phyloP scores from a whole-genome alignment of 37 sponge, comb jelly and placozoan genomes.

The Eunapius fragilis region DNA sequence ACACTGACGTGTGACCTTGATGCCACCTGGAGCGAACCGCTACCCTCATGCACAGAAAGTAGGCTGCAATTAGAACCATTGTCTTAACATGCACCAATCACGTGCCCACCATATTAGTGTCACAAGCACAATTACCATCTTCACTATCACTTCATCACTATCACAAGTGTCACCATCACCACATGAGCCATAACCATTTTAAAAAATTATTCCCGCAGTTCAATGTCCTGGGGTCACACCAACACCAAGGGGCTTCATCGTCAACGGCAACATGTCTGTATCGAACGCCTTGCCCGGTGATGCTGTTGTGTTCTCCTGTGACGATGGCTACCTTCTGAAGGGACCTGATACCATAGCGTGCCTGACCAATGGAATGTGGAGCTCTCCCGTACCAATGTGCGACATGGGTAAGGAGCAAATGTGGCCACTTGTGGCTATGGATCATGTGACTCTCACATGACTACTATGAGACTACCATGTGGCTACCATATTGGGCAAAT shows the following conservation, averaged over 20 bases:
- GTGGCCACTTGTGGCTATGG: neutral
- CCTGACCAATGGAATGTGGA: slow-evolving; percentile 22
- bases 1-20: slow-evolving; percentile 9
- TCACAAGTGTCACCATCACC: neutral
- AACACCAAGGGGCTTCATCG: neutral
- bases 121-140: too few relatives aligned
- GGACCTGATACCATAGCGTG: slow-evolving; percentile 10
- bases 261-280: neutral
- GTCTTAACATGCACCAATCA: neutral
- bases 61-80: neutral
- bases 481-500: neutral
- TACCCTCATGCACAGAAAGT: slow-evolving; percentile 17
- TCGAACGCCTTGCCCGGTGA: neutral
- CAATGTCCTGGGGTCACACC: neutral
- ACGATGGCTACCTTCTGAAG: slow-evolving; percentile 9
- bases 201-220: neutral
- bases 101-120: too few relatives aligned
- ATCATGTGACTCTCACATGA: neutral
- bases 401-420: neutral
- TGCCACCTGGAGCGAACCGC: slow-evolving; percentile 15
- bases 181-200: neutral
- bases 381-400: slow-evolving; percentile 5
- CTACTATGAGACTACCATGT: neutral
- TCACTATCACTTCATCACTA: too few relatives aligned
- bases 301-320: slow-evolving; percentile 21